A percentile compares a stretch with the other conserved stretches of the same genome.
These are phyloP conservation scores for Callopanchax toddi DNA, from an alignment of 2,113 vertebrate genomes.

Conservation along the genomic window DNA sequence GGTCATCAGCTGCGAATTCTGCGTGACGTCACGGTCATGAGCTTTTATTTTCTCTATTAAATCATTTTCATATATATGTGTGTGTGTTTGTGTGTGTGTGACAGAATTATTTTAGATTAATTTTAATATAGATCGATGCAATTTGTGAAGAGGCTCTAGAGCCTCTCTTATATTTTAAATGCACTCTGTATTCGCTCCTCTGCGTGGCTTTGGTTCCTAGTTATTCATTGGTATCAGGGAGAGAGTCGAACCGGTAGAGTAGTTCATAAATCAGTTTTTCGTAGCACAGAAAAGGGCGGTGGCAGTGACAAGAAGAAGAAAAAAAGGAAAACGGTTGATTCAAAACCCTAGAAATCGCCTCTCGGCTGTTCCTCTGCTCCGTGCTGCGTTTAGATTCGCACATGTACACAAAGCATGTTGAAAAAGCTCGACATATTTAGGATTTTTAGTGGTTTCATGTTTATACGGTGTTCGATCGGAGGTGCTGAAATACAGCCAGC, in stretches of 20 bases:
- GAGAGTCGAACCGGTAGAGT: constrained; percentile 14
- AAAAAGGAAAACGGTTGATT: constrained; percentile 37
- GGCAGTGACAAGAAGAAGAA: constrained; percentile 58
- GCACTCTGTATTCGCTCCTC: not conserved
- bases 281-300: constrained; percentile 80
- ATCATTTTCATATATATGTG: no score
- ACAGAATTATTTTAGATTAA: no score
- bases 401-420: not conserved
- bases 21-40: not conserved
- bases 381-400: not conserved
- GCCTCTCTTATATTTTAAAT: not conserved
- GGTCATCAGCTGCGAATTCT: constrained; percentile 19
- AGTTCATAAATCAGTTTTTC: constrained; percentile 59
- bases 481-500: constrained; percentile 76
- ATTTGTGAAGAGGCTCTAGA: no score
- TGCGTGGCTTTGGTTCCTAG: not conserved
- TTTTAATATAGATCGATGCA: no score
- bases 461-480: constrained; percentile 43
- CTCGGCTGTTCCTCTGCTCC: not conserved
- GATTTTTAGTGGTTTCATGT: constrained; percentile 22
- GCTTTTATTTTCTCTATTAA: no score
- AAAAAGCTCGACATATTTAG: not conserved
- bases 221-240: constrained; percentile 40
- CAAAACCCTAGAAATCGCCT: constrained; percentile 14
- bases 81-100: no score